These are phyloP conservation scores for Acropternis orthonyx DNA, from an alignment of 2,797 vertebrate species.

Conservation along the genomic window DNA sequence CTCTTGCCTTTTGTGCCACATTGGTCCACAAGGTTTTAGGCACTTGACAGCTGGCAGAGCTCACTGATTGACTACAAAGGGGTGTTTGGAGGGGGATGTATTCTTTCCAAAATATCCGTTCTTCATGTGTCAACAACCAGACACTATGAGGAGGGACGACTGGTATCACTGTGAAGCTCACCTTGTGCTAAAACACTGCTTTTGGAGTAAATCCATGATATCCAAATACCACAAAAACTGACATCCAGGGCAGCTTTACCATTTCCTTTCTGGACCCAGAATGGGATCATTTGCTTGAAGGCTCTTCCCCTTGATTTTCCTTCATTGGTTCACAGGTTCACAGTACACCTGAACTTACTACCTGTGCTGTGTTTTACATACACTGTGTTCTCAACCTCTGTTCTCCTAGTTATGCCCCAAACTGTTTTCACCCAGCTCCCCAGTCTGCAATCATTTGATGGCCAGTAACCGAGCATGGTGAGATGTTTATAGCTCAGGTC, in stretches of 20 bases:
- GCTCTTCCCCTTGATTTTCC: background rate
- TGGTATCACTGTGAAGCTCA: background rate
- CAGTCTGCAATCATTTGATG: background rate
- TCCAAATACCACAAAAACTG: background rate
- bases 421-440: background rate
- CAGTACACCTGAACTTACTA: background rate
- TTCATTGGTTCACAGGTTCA: background rate
- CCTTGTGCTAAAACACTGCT: background rate
- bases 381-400: background rate
- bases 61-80: background rate
- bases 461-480: fast-evolving
- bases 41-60: background rate
- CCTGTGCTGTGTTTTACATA: background rate
- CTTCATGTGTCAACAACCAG: background rate
- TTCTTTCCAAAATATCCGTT: background rate
- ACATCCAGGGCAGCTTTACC: background rate
- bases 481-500: background rate
- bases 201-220: background rate
- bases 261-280: background rate
- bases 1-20: background rate
- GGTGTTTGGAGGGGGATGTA: fast-evolving
- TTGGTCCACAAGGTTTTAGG: background rate
- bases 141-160: background rate
- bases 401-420: background rate
- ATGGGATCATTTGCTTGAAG: background rate